phyloP scores from a whole-genome alignment of 2,888 invertebrate genomes.

The Thumatha senex region DNA sequence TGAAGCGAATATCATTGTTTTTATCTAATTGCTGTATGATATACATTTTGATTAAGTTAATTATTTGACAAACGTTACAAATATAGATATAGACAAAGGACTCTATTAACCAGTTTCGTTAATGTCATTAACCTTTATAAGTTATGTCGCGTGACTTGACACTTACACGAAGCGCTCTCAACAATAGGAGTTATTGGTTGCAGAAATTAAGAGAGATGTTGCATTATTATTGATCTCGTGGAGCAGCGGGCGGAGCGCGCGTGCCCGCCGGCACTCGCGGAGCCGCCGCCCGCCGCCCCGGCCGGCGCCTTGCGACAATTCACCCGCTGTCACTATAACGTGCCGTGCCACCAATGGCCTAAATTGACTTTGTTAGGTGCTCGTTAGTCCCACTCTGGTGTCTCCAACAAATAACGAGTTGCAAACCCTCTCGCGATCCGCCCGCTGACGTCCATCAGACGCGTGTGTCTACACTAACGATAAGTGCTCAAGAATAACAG shows the following conservation, averaged over 20 bases:
- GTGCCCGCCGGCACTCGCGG: conserved; percentile 30
- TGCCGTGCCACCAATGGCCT: conserved; percentile 49
- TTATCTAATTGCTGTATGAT: no score
- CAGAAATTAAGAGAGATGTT: conserved; percentile 33
- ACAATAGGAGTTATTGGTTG: conserved; percentile 10
- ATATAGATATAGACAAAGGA: no score
- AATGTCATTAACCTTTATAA: neutral
- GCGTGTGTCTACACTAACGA: conserved; percentile 15
- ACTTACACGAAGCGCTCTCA: neutral
- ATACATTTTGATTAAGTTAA: no score
- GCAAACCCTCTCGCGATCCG: conserved; percentile 17
- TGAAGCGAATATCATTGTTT: no score
- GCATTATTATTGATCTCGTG: conserved; percentile 38
- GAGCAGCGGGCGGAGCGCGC: conserved; percentile 35
- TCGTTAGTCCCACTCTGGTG: conserved; percentile 52
- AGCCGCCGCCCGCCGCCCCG: conserved; percentile 35
- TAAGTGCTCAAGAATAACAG: conserved; percentile 12
- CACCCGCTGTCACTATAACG: conserved; percentile 56
- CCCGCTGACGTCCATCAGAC: conserved; percentile 8
- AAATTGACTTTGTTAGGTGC: conserved; percentile 75
- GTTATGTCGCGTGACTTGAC: neutral
- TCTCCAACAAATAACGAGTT: conserved; percentile 56
- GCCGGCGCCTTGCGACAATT: conserved; percentile 33
- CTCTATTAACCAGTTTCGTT: neutral
- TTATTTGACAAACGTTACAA: no score